Evolutionary conservation across 2,113 vertebrate genomes (phyloP).

Genomic region (Poeciliopsis turrubarensis): DNA sequence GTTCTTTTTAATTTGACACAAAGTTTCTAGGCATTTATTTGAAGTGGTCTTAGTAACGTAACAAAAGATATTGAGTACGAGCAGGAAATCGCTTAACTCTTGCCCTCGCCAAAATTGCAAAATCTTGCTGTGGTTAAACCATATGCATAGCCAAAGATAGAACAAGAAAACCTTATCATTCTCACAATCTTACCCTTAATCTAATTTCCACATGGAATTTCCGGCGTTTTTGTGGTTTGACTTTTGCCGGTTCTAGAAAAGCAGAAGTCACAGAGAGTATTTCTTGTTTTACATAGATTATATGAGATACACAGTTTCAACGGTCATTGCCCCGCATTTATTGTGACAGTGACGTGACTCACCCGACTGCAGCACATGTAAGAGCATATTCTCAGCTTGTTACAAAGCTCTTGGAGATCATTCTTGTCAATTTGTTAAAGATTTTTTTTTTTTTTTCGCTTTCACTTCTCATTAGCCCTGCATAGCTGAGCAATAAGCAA

Average conservation of each 20-base stretch:
- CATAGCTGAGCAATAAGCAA: background rate
- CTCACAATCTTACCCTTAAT: slow-evolving; percentile 6
- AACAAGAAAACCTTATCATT: background rate
- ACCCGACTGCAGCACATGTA: slow-evolving; percentile 11
- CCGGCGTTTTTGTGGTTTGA: slow-evolving; percentile 1
- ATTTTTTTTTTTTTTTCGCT: slow-evolving; percentile 1
- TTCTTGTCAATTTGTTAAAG: slow-evolving; percentile 32
- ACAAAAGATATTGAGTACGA: slow-evolving; percentile 7
- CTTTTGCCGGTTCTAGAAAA: background rate
- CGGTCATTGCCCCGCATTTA: slow-evolving; percentile 1
- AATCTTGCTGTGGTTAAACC: slow-evolving; percentile 36
- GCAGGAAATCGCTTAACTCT: slow-evolving; percentile 50
- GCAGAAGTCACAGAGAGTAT: background rate
- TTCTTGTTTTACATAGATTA: slow-evolving; percentile 13
- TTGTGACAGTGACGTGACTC: slow-evolving; percentile 46
- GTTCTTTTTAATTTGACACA: background rate
- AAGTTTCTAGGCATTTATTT: background rate
- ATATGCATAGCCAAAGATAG: slow-evolving; percentile 14
- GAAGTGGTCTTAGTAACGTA: slow-evolving; percentile 24
- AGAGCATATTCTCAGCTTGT: slow-evolving; percentile 21
- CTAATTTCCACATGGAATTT: slow-evolving; percentile 12
- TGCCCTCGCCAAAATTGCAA: slow-evolving; percentile 20
- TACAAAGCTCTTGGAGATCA: slow-evolving; percentile 9
- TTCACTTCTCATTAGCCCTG: slow-evolving; percentile 20
- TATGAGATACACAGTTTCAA: slow-evolving; percentile 21